A percentile compares a stretch with the other conserved stretches of the same genome.
These are phyloP conservation scores for Polylopha cassiicola DNA, from an alignment of 2,888 invertebrate species.

Conservation along the genomic window DNA sequence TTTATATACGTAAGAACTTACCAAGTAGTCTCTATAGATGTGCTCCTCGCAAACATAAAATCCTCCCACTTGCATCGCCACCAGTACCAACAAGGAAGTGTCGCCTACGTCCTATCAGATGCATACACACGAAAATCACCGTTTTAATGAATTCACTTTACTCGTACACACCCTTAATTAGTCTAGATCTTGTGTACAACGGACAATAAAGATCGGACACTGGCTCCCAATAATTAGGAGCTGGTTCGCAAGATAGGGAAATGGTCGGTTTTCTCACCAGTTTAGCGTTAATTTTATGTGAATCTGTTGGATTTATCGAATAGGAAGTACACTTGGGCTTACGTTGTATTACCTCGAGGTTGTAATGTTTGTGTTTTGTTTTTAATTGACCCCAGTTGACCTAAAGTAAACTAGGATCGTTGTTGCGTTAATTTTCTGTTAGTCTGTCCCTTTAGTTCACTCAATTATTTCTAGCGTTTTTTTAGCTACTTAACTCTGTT, in stretches of 20 bases:
- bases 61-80: constrained; percentile 22
- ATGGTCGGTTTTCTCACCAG: constrained; percentile 31
- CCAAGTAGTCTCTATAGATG: too few relatives aligned
- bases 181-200: constrained; percentile 59
- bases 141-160: constrained; percentile 58
- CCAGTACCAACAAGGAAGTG: constrained; percentile 37
- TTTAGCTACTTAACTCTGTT: neutral
- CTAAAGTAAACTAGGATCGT: too few relatives aligned
- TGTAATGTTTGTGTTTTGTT: too few relatives aligned
- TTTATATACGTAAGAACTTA: too few relatives aligned
- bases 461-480: too few relatives aligned
- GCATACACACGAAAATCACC: constrained; percentile 68
- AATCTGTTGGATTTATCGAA: constrained; percentile 61
- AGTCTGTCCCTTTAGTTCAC: too few relatives aligned
- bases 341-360: too few relatives aligned
- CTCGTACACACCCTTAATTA: constrained; percentile 55
- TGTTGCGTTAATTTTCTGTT: too few relatives aligned
- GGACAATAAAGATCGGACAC: constrained; percentile 74
- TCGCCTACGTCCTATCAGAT: constrained; percentile 55
- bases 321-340: constrained; percentile 28
- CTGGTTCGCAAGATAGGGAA: constrained; percentile 54
- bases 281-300: constrained; percentile 57
- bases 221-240: constrained; percentile 64
- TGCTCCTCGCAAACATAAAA: too few relatives aligned
- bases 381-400: too few relatives aligned